These are phyloP conservation scores for Orbicella faveolata DNA, from an alignment of 64 coral and sea anemone genomes.

Conservation along the genomic window DNA sequence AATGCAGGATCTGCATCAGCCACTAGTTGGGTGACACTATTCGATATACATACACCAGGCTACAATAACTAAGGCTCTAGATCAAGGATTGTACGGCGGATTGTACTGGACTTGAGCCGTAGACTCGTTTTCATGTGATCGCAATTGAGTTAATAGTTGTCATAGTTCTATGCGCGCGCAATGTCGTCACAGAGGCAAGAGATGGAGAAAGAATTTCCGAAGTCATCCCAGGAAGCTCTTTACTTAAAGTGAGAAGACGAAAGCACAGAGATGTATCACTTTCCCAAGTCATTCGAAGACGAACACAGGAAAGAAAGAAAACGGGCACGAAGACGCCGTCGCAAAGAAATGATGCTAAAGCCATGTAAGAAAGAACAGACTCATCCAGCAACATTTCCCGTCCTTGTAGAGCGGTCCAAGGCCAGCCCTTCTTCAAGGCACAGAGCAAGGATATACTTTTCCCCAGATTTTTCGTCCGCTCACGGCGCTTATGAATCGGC, in stretches of 20 bases:
- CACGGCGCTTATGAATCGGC: slow-evolving; percentile 15
- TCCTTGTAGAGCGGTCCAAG: slow-evolving; percentile 33
- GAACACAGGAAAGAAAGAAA: slow-evolving; percentile 21
- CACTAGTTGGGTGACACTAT: too few relatives aligned
- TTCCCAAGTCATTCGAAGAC: not conserved
- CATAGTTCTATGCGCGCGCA: not conserved
- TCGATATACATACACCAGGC: too few relatives aligned
- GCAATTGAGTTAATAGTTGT: not conserved
- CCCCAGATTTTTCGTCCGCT: not conserved
- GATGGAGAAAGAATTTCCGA: not conserved
- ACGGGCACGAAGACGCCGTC: slow-evolving; percentile 16
- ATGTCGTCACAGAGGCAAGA: not conserved
- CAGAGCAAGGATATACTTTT: not conserved
- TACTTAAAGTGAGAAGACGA: not conserved
- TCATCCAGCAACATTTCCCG: slow-evolving; percentile 40
- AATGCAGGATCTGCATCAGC: too few relatives aligned
- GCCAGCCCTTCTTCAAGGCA: slow-evolving; percentile 32
- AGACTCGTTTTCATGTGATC: not conserved
- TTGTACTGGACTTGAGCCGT: too few relatives aligned
- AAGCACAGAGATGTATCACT: not conserved
- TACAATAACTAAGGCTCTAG: too few relatives aligned
- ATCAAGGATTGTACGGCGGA: too few relatives aligned
- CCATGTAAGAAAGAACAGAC: not conserved
- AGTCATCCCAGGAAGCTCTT: not conserved
- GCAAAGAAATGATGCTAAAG: slow-evolving; percentile 8